A percentile compares a stretch with the other conserved stretches of the same genome.
phyloP scores from a whole-genome alignment of 2,888 invertebrate genomes.

The Mesorhabditis belari region DNA sequence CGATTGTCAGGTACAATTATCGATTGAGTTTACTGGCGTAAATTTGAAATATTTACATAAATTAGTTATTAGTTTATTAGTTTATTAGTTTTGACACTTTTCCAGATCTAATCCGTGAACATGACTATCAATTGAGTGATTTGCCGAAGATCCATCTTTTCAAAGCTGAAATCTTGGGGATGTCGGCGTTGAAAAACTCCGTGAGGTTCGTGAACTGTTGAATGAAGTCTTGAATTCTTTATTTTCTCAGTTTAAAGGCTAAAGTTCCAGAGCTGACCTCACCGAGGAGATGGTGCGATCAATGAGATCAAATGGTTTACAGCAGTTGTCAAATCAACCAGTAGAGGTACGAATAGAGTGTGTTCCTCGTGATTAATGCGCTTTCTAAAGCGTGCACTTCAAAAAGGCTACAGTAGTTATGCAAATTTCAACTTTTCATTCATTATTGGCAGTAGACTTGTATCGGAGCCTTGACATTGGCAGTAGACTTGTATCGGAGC shows the following conservation, averaged over 20 bases:
- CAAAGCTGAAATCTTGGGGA: constrained; percentile 38
- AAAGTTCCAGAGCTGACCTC: constrained; percentile 18
- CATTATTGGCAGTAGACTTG: too few relatives aligned
- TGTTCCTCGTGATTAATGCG: too few relatives aligned
- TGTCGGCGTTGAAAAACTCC: constrained; percentile 35
- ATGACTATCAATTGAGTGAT: background rate
- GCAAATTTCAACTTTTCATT: too few relatives aligned
- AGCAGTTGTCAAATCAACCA: constrained; percentile 16
- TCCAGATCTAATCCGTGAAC: background rate
- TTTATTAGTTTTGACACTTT: background rate
- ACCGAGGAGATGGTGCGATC: constrained; percentile 32
- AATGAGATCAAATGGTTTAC: constrained; percentile 28
- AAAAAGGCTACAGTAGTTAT: too few relatives aligned
- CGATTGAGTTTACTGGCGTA: too few relatives aligned
- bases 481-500: too few relatives aligned
- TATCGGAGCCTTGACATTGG: too few relatives aligned
- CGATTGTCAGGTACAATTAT: background rate
- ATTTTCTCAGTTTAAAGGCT: background rate
- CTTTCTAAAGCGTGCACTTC: too few relatives aligned
- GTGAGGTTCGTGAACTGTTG: constrained; percentile 37
- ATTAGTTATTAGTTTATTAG: background rate
- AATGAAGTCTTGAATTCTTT: too few relatives aligned
- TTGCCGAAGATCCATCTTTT: constrained; percentile 22
- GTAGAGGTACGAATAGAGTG: constrained; percentile 6
- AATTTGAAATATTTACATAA: too few relatives aligned